Conservation (phyloP, 2,113 vertebrate species). For the Eidolon helvum region DNA sequence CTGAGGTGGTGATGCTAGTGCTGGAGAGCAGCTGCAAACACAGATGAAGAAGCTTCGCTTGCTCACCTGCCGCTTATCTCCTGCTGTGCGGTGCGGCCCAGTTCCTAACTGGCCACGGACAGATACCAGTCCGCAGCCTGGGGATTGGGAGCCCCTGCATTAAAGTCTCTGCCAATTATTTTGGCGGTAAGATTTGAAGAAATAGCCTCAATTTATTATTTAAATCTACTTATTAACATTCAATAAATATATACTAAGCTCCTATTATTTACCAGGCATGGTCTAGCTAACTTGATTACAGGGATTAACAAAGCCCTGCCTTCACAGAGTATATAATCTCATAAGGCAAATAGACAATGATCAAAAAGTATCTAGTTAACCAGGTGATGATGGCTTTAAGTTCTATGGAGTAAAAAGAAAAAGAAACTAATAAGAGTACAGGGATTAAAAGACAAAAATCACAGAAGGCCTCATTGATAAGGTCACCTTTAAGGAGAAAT, state of each 20-base stretch:
- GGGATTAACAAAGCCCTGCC: neutral
- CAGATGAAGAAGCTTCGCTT: no score
- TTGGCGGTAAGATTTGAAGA: neutral
- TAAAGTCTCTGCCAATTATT: neutral
- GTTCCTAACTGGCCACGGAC: no score
- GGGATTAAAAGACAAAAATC: neutral
- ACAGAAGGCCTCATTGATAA: neutral
- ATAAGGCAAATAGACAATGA: constrained; percentile 5
- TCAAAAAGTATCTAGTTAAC: neutral
- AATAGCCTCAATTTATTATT: neutral
- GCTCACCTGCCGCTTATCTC: no score
- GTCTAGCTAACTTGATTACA: constrained; percentile 11
- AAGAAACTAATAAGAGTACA: neutral
- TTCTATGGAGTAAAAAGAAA: neutral
- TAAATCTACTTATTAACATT: neutral
- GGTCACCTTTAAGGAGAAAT: neutral
- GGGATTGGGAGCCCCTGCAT: no score
- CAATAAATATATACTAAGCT: constrained; percentile 17
- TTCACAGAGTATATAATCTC: neutral
- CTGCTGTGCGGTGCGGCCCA: no score
- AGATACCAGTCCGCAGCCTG: no score
- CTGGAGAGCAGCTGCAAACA: no score
- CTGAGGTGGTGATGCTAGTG: no score
- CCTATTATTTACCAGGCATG: neutral
- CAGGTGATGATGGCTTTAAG: neutral